Evolutionary conservation across 2,797 vertebrate species (phyloP).

Genomic region (Acropternis orthonyx): DNA sequence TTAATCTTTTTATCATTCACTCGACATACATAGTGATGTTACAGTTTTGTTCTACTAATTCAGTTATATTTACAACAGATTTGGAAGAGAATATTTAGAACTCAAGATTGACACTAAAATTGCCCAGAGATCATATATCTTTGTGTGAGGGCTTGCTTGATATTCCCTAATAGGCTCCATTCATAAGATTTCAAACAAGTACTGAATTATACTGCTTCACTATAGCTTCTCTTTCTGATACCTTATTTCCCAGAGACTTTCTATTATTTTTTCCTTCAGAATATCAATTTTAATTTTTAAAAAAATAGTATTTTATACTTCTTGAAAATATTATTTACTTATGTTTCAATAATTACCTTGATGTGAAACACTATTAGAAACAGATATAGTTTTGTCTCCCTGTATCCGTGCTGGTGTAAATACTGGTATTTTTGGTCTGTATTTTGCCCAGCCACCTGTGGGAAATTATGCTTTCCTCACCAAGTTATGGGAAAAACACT

Average conservation of each 20-base stretch:
- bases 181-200: neutral
- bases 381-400: neutral
- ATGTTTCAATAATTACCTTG: neutral
- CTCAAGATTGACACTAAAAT: neutral
- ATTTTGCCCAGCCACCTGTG: too few relatives aligned
- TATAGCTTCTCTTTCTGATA: neutral
- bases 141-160: neutral
- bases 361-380: neutral
- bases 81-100: neutral
- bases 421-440: too few relatives aligned
- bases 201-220: neutral
- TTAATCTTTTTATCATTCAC: neutral
- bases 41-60: neutral
- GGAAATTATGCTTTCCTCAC: too few relatives aligned
- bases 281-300: neutral
- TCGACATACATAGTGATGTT: neutral
- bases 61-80: neutral
- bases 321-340: neutral
- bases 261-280: neutral
- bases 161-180: neutral
- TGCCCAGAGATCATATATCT: neutral
- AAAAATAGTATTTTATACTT: neutral
- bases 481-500: too few relatives aligned
- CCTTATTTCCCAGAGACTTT: neutral
- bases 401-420: too few relatives aligned